A percentile compares a stretch with the other conserved stretches of the same genome.
These are phyloP conservation scores for Macquaria ambigua DNA, from an alignment of 2,113 vertebrate species.

Conservation along the genomic window DNA sequence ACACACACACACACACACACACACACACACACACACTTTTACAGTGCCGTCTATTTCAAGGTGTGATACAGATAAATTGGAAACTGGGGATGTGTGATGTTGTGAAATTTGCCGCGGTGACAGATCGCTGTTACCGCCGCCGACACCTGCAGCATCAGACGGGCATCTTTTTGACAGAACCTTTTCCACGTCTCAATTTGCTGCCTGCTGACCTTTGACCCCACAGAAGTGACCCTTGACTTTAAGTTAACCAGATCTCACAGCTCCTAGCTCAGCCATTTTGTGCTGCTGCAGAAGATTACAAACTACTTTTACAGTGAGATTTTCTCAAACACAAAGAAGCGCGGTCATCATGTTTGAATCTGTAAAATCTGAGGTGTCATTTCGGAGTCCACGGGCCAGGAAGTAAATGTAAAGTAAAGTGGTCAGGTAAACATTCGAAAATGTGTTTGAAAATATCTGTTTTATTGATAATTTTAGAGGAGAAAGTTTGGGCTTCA, in stretches of 20 bases:
- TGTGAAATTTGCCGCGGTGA: slow-evolving; percentile 21
- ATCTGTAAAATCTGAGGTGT: not conserved
- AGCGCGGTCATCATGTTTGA: not conserved
- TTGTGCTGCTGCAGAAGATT: not conserved
- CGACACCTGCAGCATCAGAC: not conserved
- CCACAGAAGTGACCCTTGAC: not conserved
- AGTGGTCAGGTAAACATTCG: too few species aligned
- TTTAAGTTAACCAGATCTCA: not conserved
- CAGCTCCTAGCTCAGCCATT: not conserved
- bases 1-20: too few species aligned
- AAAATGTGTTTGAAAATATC: too few species aligned
- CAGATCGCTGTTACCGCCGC: slow-evolving; percentile 1
- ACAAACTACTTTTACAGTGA: not conserved
- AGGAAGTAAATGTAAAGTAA: too few species aligned
- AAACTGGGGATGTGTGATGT: slow-evolving; percentile 39
- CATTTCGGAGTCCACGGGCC: too few species aligned
- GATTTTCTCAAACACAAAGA: not conserved
- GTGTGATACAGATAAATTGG: slow-evolving; percentile 39
- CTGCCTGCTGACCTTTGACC: not conserved
- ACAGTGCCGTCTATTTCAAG: slow-evolving; percentile 4
- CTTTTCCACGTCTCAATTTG: not conserved
- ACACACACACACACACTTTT: slow-evolving; percentile 12
- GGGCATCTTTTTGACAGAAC: not conserved
- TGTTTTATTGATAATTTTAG: too few species aligned
- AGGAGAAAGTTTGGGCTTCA: too few species aligned